These are phyloP conservation scores for Patiria pectinifera DNA, from an alignment of 53 echinoderm and acorn worm species.

Conservation along the genomic window DNA sequence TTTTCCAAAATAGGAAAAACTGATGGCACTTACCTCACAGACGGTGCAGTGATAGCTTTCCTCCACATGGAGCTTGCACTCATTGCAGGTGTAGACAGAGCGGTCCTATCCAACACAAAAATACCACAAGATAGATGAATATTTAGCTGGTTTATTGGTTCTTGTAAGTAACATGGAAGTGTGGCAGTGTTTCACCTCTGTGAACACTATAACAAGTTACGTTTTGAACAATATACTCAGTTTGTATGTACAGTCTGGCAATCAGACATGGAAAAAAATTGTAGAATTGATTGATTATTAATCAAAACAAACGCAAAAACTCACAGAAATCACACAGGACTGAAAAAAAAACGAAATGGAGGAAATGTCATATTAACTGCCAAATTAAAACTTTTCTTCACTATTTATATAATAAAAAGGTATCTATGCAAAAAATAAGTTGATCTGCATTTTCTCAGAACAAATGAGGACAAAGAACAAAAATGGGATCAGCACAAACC, in stretches of 20 bases:
- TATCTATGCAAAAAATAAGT: no score
- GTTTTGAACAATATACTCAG: not conserved
- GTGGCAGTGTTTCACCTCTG: conserved; percentile 17
- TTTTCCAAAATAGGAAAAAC: no score
- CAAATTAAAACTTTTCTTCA: no score
- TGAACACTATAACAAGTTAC: not conserved
- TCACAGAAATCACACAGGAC: not conserved
- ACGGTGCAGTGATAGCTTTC: conserved; percentile 98
- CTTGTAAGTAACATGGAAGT: not conserved
- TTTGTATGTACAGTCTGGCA: not conserved
- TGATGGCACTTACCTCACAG: conserved; percentile 81
- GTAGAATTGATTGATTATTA: not conserved
- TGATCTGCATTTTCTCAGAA: not conserved
- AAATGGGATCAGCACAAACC: conserved; percentile 66
- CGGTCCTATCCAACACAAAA: conserved; percentile 82
- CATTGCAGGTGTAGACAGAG: conserved; percentile 98
- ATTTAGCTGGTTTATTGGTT: conserved; percentile 5
- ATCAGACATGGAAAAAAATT: not conserved
- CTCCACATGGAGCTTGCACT: conserved; percentile 98
- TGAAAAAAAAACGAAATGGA: not conserved
- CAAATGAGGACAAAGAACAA: not conserved
- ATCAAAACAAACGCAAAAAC: not conserved
- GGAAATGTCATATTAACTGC: no score
- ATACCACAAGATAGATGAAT: not conserved
- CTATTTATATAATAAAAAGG: not conserved